Evolutionary conservation across 2,113 vertebrate genomes (phyloP), one percentile per base, ranked within the genome.

Genomic region (Eptesicus fuscus): DNA sequence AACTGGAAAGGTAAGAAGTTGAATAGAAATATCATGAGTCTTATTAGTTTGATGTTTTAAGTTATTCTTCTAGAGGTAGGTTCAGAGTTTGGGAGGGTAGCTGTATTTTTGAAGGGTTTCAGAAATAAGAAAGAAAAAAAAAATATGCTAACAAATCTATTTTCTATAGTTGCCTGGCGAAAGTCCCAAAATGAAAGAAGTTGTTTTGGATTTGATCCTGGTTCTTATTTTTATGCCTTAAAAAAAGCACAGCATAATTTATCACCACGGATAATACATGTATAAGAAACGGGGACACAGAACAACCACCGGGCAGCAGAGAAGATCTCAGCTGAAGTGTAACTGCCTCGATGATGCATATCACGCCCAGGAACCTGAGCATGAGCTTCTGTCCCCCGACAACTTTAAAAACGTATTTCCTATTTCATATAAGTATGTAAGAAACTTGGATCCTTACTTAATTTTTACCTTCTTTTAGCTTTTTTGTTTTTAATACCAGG

Each of bases 201-300:
- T 42, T 78, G 4, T 88, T 95, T 94, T 79, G 56, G 65, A 73
- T 90, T 92, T 93, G 11, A 14, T 71, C 32, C 56, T 79, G 70
- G 7, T 44, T 79, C 49, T 95, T 35, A 23, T 92, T 40, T 84
- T 10, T 10, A 20, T 32, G 14, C 10, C 20, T 91, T 10, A 53
- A n/a, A 65, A 65, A 90, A 83, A 32, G 4, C 17, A 22, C 4
- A 23, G 17, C 17, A 40, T 90, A 63, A 65, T 76, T 92, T 94
- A 35, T 74, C 73, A 92, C 63, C 20, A 85, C 42, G 12, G 3
- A 51, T 79, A 67, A 18, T 20, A 49, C 28, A 3, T 53, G 4
- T n/a, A 13, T 37, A 30, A 91, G 63, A 93, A 73, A 35, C 1
- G 2, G 25, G 18, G 56, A 70, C 40, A 30, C 0, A 18, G 51